phyloP scores from a whole-genome alignment of 2,113 vertebrate genomes.

The Crypturellus undulatus region DNA sequence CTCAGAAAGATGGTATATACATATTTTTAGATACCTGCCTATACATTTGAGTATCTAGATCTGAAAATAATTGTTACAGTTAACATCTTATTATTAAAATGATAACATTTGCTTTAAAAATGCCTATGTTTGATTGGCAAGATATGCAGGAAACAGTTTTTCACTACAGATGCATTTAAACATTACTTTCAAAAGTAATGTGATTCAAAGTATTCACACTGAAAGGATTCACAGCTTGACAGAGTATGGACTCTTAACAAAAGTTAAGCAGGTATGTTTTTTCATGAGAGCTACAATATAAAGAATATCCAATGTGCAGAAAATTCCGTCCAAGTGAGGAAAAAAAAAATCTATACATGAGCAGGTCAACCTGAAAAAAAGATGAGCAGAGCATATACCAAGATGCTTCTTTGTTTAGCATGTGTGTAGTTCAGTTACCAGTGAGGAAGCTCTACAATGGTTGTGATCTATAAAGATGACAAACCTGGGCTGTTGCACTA shows the following conservation, averaged over 20 bases:
- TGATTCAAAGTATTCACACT: not conserved
- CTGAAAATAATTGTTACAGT: not conserved
- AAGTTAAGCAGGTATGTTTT: not conserved
- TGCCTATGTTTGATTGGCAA: not conserved
- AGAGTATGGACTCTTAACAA: not conserved
- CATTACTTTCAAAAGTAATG: not conserved
- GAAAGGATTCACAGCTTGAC: not conserved
- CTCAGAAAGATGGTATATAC: not conserved
- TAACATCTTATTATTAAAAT: not conserved
- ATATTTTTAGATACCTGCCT: not conserved
- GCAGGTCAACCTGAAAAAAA: not conserved
- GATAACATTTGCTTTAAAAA: not conserved
- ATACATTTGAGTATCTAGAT: not conserved
- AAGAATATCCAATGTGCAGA: not conserved
- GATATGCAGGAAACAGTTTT: not conserved
- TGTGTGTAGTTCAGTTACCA: not conserved
- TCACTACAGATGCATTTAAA: not conserved
- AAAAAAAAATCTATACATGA: not conserved
- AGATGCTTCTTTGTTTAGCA: not conserved
- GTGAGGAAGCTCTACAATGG: not conserved
- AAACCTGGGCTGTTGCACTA: not conserved
- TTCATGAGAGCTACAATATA: not conserved
- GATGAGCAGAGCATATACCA: not conserved
- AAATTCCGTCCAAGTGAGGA: not conserved
- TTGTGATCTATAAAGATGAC: not conserved